A percentile compares a stretch with the other conserved stretches of the same genome.
phyloP scores from a whole-genome alignment of 2,113 vertebrate genomes.

The Corythornis cristatus region DNA sequence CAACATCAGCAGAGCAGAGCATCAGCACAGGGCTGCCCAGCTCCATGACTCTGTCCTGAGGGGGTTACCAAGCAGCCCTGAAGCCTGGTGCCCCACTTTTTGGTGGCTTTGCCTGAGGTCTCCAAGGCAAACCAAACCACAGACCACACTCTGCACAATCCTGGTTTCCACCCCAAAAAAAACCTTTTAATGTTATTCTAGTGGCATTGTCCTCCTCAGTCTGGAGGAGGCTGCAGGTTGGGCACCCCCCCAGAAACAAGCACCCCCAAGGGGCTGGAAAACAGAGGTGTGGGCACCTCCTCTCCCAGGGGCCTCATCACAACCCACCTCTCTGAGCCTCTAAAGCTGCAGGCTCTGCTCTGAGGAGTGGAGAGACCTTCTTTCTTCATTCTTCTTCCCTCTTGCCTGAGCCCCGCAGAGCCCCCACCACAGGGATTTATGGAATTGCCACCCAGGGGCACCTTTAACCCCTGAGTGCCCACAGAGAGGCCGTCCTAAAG shows the following conservation, averaged over 20 bases:
- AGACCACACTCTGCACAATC: rapidly evolving
- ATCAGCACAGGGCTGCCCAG: rapidly evolving
- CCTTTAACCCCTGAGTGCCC: background rate
- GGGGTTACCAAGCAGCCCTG: background rate
- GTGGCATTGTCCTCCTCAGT: too few relatives aligned
- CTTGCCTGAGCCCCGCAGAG: background rate
- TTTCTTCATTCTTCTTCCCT: background rate
- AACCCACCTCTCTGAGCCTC: rapidly evolving
- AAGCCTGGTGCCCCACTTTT: background rate
- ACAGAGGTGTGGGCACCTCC: background rate
- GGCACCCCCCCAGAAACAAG: rapidly evolving
- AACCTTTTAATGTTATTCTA: rapidly evolving
- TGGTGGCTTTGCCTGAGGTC: rapidly evolving
- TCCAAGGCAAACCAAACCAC: background rate
- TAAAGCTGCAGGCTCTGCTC: background rate
- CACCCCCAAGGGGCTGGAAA: background rate
- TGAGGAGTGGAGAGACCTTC: background rate
- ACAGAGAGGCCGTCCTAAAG: rapidly evolving
- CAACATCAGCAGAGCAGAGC: background rate
- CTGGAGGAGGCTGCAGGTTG: background rate
- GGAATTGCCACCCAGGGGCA: background rate
- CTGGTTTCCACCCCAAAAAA: background rate
- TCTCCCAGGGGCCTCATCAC: rapidly evolving
- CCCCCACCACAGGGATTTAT: background rate
- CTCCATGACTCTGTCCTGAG: rapidly evolving